Percentiles rank a stretch among this genome's conserved stretches.
Evolutionary conservation across 1,140 invertebrate species (phyloP).

Genomic region (Adoxophyes honmai): DNA sequence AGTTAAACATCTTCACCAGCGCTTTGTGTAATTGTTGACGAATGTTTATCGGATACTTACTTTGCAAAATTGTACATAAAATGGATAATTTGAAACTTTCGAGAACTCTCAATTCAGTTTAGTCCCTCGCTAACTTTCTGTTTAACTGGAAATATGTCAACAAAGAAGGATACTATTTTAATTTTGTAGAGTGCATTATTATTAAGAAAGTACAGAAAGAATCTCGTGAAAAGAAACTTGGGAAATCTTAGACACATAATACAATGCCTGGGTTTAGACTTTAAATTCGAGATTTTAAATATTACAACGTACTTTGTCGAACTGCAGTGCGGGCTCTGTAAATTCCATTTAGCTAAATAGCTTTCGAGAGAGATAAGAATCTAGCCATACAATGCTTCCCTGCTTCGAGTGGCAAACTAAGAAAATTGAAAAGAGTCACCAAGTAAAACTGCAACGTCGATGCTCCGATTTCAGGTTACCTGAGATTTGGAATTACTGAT

Average conservation of each 20-base stretch:
- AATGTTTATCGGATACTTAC: constrained; percentile 24
- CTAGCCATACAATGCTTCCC: constrained; percentile 73
- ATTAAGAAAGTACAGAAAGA: constrained; percentile 29
- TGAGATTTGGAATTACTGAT: constrained; percentile 67
- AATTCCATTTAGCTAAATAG: constrained; percentile 77
- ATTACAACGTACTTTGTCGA: constrained; percentile 74
- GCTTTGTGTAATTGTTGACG: constrained; percentile 56
- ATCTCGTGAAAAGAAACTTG: constrained; percentile 37
- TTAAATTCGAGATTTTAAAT: constrained; percentile 75
- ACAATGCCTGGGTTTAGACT: constrained; percentile 60
- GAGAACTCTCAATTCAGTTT: constrained; percentile 4
- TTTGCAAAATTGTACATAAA: constrained; percentile 16
- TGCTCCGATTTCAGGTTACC: constrained; percentile 70
- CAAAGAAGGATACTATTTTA: constrained; percentile 25
- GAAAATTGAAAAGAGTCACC: constrained; percentile 76
- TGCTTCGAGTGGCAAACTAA: constrained; percentile 70
- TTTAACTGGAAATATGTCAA: not conserved
- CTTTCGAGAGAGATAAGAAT: constrained; percentile 75
- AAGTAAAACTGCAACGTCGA: constrained; percentile 62
- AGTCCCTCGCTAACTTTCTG: not conserved
- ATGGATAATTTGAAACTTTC: constrained; percentile 10
- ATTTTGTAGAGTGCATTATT: constrained; percentile 43
- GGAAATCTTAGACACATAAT: constrained; percentile 54
- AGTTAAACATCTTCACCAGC: constrained; percentile 61
- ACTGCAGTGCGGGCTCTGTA: constrained; percentile 75